Evolutionary conservation across 2,797 vertebrate genomes (phyloP).

Genomic region (Pempheris klunzingeri): DNA sequence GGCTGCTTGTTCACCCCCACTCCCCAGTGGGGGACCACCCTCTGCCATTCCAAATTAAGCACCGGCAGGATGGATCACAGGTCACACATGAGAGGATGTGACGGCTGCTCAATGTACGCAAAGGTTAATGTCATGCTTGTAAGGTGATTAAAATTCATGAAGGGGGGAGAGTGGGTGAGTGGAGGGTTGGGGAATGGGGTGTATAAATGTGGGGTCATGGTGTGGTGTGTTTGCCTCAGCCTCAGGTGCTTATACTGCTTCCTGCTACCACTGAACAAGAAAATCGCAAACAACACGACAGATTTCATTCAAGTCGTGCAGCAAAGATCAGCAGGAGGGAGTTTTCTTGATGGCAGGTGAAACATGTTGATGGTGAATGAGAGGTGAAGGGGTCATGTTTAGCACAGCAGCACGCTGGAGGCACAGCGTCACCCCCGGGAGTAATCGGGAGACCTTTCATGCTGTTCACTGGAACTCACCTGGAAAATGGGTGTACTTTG

Average conservation of each 20-base stretch:
- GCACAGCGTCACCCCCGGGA: slow-evolving; percentile 41
- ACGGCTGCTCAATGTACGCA: slow-evolving; percentile 62
- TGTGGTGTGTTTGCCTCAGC: slow-evolving; percentile 26
- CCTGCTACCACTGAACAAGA: not conserved
- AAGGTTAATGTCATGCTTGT: slow-evolving; percentile 79
- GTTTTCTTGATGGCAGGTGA: slow-evolving; percentile 42
- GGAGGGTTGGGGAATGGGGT: not conserved
- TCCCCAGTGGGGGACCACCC: slow-evolving; percentile 35
- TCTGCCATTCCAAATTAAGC: slow-evolving; percentile 58
- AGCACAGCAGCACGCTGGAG: slow-evolving; percentile 42
- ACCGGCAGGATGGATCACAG: slow-evolving; percentile 69
- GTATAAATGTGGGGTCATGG: not conserved
- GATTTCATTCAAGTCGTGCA: slow-evolving; percentile 13
- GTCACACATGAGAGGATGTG: slow-evolving; percentile 70
- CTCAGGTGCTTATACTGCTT: slow-evolving; percentile 21
- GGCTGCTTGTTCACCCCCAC: slow-evolving; percentile 29
- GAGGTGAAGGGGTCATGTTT: slow-evolving; percentile 35
- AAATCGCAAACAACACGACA: not conserved
- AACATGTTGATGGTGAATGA: slow-evolving; percentile 16
- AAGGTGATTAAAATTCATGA: slow-evolving; percentile 75
- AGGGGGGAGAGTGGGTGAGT: too few relatives aligned
- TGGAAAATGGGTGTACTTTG: slow-evolving; percentile 56
- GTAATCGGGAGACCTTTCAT: slow-evolving; percentile 55
- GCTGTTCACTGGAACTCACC: slow-evolving; percentile 53
- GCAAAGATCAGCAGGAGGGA: slow-evolving; percentile 15